Evolutionary conservation across 37 sponge, comb jelly and placozoan species (phyloP).

Genomic region (Tethya wilhelma): DNA sequence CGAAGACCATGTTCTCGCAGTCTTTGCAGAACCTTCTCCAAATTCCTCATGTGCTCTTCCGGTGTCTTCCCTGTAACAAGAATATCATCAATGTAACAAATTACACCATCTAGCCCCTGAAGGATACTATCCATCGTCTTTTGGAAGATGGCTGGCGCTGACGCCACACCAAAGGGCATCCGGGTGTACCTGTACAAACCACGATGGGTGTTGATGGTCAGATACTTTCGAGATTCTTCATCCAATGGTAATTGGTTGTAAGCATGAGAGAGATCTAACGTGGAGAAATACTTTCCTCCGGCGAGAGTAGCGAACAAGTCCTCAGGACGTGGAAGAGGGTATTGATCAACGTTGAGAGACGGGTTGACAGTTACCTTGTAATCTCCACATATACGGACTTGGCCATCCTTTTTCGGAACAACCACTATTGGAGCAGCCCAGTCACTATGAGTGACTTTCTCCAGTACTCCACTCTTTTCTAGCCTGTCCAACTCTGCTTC

Average conservation of each 20-base stretch:
- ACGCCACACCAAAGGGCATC: slow-evolving; percentile 3
- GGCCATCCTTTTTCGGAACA: not conserved
- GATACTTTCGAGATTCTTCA: not conserved
- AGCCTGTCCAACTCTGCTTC: not conserved
- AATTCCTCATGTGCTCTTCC: slow-evolving; percentile 7
- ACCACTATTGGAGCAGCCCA: slow-evolving; percentile 2
- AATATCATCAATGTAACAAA: not conserved
- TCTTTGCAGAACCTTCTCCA: slow-evolving; percentile 7
- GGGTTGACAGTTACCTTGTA: not conserved
- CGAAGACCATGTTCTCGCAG: not conserved
- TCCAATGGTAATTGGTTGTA: not conserved
- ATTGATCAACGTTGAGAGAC: not conserved
- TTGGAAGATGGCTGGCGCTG: slow-evolving; percentile 1
- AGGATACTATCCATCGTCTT: not conserved
- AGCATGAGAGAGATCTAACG: too few species aligned
- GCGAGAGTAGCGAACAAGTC: too few species aligned
- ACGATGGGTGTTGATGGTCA: slow-evolving; percentile 4
- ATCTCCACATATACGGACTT: not conserved
- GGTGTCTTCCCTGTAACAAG: not conserved
- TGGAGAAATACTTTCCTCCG: too few species aligned
- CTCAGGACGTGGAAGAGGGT: not conserved
- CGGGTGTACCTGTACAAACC: not conserved
- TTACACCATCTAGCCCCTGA: not conserved
- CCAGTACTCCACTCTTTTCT: not conserved
- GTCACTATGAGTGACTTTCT: slow-evolving; percentile 4